Percentiles rank a stretch among this genome's conserved stretches.
phyloP scores from a whole-genome alignment of 2,797 vertebrate species.

The Nyctalus aviator region DNA sequence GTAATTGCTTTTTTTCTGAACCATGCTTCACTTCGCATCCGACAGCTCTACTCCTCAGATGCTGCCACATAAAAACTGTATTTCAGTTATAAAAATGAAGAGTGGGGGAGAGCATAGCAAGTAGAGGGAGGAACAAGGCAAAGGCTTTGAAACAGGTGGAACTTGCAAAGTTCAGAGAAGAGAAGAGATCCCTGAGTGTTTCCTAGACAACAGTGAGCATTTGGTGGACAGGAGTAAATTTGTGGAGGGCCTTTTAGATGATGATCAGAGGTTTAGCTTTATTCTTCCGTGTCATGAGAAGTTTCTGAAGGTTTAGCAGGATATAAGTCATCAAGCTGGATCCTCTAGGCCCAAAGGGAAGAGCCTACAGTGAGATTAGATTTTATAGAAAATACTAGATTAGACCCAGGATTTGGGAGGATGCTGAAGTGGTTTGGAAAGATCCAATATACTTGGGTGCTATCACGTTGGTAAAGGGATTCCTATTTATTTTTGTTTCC shows the following conservation, averaged over 20 bases:
- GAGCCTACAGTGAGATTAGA: neutral
- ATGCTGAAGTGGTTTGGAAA: neutral
- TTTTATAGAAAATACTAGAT: neutral
- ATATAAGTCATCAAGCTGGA: neutral
- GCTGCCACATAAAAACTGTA: neutral
- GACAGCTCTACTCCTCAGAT: slow-evolving; percentile 19
- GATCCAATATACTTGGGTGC: neutral
- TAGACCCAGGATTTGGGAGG: neutral
- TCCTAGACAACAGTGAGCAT: neutral
- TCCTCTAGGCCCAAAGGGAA: neutral
- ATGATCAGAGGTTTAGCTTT: neutral
- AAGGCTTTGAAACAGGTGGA: neutral
- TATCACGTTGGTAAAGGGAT: neutral
- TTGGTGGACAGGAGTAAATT: neutral
- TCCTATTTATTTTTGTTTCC: neutral
- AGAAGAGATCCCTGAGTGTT: neutral
- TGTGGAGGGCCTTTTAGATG: neutral
- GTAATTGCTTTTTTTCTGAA: neutral
- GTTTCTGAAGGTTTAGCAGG: neutral
- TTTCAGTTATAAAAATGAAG: neutral
- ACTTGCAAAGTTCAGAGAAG: neutral
- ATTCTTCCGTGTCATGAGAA: neutral
- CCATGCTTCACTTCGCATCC: slow-evolving; percentile 10
- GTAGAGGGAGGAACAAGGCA: neutral
- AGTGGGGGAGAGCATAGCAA: neutral